A percentile compares a stretch with the other conserved stretches of the same genome.
These are phyloP conservation scores for Autographa pulchrina DNA, from an alignment of 2,888 invertebrate genomes.

Conservation along the genomic window DNA sequence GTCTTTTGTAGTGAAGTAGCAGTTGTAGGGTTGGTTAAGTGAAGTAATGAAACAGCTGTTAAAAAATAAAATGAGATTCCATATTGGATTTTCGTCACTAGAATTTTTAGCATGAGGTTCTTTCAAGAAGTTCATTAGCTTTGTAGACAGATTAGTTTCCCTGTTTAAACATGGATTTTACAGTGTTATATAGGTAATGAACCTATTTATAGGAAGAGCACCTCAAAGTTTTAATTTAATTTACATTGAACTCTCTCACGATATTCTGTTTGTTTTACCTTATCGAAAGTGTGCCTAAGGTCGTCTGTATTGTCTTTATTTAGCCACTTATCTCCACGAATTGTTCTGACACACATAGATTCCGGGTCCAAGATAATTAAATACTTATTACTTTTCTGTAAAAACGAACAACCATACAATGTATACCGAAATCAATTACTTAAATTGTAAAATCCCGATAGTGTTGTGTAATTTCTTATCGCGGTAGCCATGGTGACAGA, in stretches of 20 bases:
- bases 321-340: conserved; percentile 21
- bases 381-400: background rate
- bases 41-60: conserved; percentile 1
- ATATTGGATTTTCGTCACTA: no score
- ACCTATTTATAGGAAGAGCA: background rate
- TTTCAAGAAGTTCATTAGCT: no score
- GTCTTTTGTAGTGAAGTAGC: background rate
- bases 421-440: background rate
- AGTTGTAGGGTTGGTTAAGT: background rate
- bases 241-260: conserved; percentile 10
- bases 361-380: conserved; percentile 7
- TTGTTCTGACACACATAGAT: conserved; percentile 31
- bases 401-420: background rate
- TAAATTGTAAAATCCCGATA: conserved; percentile 10
- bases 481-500: conserved; percentile 32
- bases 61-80: no score
- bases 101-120: no score
- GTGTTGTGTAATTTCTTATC: conserved; percentile 36
- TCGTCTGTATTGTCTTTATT: conserved; percentile 15
- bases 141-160: no score
- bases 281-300: conserved; percentile 12
- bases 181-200: no score
- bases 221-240: background rate
- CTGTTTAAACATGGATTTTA: no score
- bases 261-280: conserved; percentile 19